A percentile compares a stretch with the other conserved stretches of the same genome.
phyloP scores from a whole-genome alignment of 2,797 vertebrate genomes.

The Cirrhinus molitorella region DNA sequence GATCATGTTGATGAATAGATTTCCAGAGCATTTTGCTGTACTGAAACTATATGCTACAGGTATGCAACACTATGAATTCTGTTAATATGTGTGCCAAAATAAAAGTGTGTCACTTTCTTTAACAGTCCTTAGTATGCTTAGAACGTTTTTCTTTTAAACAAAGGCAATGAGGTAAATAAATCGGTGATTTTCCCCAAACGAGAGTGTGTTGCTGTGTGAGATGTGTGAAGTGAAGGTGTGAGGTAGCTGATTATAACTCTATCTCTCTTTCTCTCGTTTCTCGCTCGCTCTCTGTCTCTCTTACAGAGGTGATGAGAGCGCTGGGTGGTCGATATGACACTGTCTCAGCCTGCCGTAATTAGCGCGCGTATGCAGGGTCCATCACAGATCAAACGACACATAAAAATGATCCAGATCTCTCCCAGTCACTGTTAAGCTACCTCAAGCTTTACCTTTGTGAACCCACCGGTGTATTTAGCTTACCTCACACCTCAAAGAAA shows the following conservation, averaged over 20 bases:
- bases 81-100: slow-evolving; percentile 2
- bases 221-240: slow-evolving; percentile 58
- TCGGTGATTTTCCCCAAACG: slow-evolving; percentile 20
- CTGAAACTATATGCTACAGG: not conserved
- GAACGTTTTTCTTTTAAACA: slow-evolving; percentile 20
- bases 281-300: slow-evolving; percentile 37
- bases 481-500: slow-evolving; percentile 55
- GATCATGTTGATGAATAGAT: not conserved
- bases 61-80: not conserved
- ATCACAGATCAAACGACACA: slow-evolving; percentile 60
- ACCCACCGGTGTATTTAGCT: slow-evolving; percentile 56
- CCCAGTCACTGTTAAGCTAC: slow-evolving; percentile 54
- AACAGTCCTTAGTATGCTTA: not conserved
- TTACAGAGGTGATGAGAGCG: slow-evolving; percentile 57
- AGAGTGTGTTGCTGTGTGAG: slow-evolving; percentile 42
- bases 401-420: slow-evolving; percentile 63
- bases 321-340: slow-evolving; percentile 62
- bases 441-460: slow-evolving; percentile 56
- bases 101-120: not conserved
- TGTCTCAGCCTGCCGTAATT: slow-evolving; percentile 57
- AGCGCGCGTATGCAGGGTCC: slow-evolving; percentile 51
- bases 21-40: not conserved
- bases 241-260: slow-evolving; percentile 60
- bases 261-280: slow-evolving; percentile 30
- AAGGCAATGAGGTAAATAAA: slow-evolving; percentile 55